These are phyloP conservation scores for Probaryconus sp. DNA, from an alignment of 1,140 invertebrate genomes.

Conservation along the genomic window DNA sequence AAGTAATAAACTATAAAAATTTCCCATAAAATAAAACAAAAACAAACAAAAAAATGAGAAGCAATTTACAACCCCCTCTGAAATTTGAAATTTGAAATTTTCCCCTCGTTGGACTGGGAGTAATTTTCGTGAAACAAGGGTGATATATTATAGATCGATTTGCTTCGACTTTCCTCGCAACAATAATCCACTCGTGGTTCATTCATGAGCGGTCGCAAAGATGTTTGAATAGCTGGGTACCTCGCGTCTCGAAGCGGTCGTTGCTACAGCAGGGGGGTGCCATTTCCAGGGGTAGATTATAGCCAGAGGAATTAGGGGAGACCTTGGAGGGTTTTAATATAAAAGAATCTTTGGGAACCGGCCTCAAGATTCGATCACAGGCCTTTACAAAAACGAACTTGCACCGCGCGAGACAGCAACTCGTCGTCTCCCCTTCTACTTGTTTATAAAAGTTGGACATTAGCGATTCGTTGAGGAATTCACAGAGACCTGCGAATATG, in stretches of 20 bases:
- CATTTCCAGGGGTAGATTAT: conserved; percentile 64
- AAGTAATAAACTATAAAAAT: too few relatives aligned
- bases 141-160: conserved; percentile 34
- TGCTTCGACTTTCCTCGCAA: conserved; percentile 31
- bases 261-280: conserved; percentile 44
- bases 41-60: too few relatives aligned
- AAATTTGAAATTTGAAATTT: conserved; percentile 35
- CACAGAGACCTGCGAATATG: conserved; percentile 40
- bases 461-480: conserved; percentile 46
- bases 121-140: conserved; percentile 17
- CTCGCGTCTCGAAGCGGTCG: conserved; percentile 51
- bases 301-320: conserved; percentile 64
- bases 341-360: conserved; percentile 77
- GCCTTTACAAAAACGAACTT: conserved; percentile 63
- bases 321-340: conserved; percentile 68
- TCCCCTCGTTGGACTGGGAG: too few relatives aligned
- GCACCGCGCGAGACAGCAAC: conserved; percentile 54
- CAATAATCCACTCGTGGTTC: conserved; percentile 35
- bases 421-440: conserved; percentile 48
- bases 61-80: too few relatives aligned
- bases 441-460: conserved; percentile 58
- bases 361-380: conserved; percentile 77
- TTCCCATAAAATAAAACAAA: conserved; percentile 36
- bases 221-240: conserved; percentile 53
- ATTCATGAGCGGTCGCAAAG: conserved; percentile 40